Conservation (phyloP, 1,140 invertebrate genomes). For the Drosophila ogumai region DNA sequence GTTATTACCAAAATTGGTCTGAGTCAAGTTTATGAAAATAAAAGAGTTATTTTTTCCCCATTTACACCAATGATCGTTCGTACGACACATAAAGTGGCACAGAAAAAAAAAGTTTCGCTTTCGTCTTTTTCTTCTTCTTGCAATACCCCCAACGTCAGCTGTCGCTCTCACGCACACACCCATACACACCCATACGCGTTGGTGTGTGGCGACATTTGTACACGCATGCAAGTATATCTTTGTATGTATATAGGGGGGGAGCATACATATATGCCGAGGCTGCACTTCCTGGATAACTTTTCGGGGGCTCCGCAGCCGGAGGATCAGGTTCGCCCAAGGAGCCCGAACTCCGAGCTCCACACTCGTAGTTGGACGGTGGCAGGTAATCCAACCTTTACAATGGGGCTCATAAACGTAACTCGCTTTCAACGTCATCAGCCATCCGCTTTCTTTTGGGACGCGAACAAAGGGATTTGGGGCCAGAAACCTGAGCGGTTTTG, state of each 20-base stretch:
- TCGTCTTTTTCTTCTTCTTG: conserved; percentile 42
- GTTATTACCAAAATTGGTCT: conserved; percentile 22
- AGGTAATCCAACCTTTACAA: conserved; percentile 34
- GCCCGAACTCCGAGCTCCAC: conserved; percentile 10
- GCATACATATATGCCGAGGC: conserved; percentile 13
- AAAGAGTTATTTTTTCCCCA: conserved; percentile 22
- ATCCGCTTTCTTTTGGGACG: conserved; percentile 68
- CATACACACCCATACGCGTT: conserved; percentile 20
- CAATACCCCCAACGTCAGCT: conserved; percentile 55
- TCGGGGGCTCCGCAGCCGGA: not conserved
- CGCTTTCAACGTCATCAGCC: conserved; percentile 77
- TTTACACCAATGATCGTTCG: conserved; percentile 23
- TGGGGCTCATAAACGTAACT: conserved; percentile 59
- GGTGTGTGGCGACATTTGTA: conserved; percentile 50
- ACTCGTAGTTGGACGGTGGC: conserved; percentile 4
- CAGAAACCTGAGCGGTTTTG: not conserved
- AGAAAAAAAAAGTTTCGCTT: conserved; percentile 44
- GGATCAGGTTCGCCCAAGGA: conserved; percentile 10
- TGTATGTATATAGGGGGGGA: conserved; percentile 28
- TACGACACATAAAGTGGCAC: conserved; percentile 30
- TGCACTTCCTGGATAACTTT: conserved; percentile 47
- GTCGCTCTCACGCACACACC: conserved; percentile 39
- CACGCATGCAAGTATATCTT: conserved; percentile 40
- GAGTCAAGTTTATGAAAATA: conserved; percentile 13
- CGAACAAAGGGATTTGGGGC: conserved; percentile 60